These are phyloP conservation scores for Dysmachus trigonus DNA, from an alignment of 2,888 invertebrate species.

Conservation along the genomic window DNA sequence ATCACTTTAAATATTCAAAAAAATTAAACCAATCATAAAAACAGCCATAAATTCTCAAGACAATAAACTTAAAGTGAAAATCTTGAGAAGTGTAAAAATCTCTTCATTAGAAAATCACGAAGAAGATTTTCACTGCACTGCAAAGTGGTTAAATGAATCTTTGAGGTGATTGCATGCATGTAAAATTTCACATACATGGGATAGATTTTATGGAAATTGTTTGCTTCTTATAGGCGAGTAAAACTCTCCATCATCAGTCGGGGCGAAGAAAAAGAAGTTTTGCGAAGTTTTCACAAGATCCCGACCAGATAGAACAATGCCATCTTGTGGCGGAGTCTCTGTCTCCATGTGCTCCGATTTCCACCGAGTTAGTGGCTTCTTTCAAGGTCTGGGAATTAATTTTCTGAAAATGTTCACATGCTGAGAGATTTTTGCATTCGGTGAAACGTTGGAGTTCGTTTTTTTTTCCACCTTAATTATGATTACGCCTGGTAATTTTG, in stretches of 20 bases:
- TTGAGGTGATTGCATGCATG: constrained; percentile 6
- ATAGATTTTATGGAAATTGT: constrained; percentile 10
- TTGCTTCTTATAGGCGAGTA: neutral
- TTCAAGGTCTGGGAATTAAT: constrained; percentile 25
- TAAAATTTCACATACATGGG: constrained; percentile 16
- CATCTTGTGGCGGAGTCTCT: neutral
- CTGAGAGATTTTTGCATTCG: neutral
- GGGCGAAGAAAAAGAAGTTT: neutral
- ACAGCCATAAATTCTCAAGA: neutral
- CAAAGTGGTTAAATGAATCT: neutral
- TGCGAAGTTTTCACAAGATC: neutral
- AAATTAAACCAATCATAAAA: neutral
- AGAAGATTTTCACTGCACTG: neutral
- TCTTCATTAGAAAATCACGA: neutral
- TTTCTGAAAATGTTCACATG: neutral
- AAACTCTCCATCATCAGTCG: neutral
- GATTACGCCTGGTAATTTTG: neutral
- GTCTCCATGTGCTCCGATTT: constrained; percentile 11
- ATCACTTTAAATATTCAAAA: neutral
- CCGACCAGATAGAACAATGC: neutral
- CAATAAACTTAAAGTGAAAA: neutral
- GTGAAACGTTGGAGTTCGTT: neutral
- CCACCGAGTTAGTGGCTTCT: neutral
- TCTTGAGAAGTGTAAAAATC: constrained; percentile 8
- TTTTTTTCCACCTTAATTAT: neutral